Evolutionary conservation across 2,797 vertebrate genomes (phyloP).

Genomic region (Amblyopsis hoosieri): DNA sequence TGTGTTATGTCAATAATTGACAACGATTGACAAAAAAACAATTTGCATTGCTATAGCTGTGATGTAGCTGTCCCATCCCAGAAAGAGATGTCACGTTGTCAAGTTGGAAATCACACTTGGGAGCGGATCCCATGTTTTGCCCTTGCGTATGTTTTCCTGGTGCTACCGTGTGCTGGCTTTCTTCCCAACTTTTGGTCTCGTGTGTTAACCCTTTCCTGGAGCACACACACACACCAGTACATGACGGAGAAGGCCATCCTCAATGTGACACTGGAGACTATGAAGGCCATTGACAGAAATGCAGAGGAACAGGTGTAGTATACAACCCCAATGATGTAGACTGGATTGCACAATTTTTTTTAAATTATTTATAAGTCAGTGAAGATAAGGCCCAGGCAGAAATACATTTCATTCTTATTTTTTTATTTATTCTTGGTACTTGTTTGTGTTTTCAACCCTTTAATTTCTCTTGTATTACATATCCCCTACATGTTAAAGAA

Average conservation of each 20-base stretch:
- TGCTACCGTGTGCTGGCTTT: slow-evolving; percentile 72
- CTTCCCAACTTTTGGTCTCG: slow-evolving; percentile 87
- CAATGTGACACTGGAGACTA: slow-evolving; percentile 82
- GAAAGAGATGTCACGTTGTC: slow-evolving; percentile 35
- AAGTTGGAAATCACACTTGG: slow-evolving; percentile 6
- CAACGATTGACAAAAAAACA: neutral
- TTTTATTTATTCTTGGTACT: neutral
- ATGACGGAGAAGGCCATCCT: slow-evolving; percentile 84
- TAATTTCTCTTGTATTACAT: too few species aligned
- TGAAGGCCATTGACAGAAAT: slow-evolving; percentile 55
- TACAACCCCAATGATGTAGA: neutral
- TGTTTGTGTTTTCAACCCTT: neutral
- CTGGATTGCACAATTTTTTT: neutral
- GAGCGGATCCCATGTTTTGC: slow-evolving; percentile 28
- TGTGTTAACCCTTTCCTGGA: slow-evolving; percentile 79
- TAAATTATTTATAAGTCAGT: too few species aligned
- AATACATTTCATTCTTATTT: too few species aligned
- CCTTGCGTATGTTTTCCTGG: slow-evolving; percentile 64
- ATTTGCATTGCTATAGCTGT: slow-evolving; percentile 27
- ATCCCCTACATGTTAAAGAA: too few species aligned
- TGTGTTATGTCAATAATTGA: neutral
- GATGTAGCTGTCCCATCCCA: slow-evolving; percentile 20
- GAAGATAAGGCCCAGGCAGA: too few species aligned
- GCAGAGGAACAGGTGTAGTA: slow-evolving; percentile 33
- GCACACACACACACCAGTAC: slow-evolving; percentile 86